Conservation (phyloP, 2,888 invertebrate species). For the Muscina levida region DNA sequence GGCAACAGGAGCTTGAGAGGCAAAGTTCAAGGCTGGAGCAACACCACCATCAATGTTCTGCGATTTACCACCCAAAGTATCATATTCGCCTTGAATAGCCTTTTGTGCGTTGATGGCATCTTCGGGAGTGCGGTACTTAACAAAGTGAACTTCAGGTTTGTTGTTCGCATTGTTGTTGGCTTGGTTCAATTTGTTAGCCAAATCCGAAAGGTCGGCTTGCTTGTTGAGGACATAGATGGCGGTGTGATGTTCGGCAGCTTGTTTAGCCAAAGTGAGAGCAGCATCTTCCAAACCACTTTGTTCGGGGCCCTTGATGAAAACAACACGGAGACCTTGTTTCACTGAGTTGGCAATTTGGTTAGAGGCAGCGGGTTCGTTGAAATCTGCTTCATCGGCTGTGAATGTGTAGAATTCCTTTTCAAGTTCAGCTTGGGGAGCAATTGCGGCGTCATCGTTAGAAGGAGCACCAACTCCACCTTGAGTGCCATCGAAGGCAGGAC, state of each 20-base stretch:
- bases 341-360: slow-evolving; percentile 64
- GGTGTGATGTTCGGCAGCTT: slow-evolving; percentile 73
- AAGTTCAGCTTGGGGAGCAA: slow-evolving; percentile 69
- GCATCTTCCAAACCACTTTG: slow-evolving; percentile 74
- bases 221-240: slow-evolving; percentile 72
- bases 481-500: background rate
- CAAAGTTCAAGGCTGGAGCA: slow-evolving; percentile 74
- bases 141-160: slow-evolving; percentile 77
- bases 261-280: slow-evolving; percentile 72
- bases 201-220: slow-evolving; percentile 70
- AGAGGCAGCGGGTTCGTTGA: slow-evolving; percentile 69
- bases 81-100: slow-evolving; percentile 75
- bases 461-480: slow-evolving; percentile 7
- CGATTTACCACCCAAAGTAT: slow-evolving; percentile 71
- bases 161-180: slow-evolving; percentile 71
- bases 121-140: slow-evolving; percentile 76
- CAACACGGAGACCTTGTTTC: slow-evolving; percentile 71
- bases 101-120: slow-evolving; percentile 76
- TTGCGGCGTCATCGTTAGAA: background rate
- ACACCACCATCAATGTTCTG: slow-evolving; percentile 72
- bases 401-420: slow-evolving; percentile 76
- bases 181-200: slow-evolving; percentile 72
- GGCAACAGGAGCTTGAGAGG: slow-evolving; percentile 69
- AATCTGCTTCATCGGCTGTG: slow-evolving; percentile 76
- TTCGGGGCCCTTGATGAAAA: slow-evolving; percentile 78